Conservation (phyloP, 2,888 invertebrate genomes). For the Carabus problematicus region DNA sequence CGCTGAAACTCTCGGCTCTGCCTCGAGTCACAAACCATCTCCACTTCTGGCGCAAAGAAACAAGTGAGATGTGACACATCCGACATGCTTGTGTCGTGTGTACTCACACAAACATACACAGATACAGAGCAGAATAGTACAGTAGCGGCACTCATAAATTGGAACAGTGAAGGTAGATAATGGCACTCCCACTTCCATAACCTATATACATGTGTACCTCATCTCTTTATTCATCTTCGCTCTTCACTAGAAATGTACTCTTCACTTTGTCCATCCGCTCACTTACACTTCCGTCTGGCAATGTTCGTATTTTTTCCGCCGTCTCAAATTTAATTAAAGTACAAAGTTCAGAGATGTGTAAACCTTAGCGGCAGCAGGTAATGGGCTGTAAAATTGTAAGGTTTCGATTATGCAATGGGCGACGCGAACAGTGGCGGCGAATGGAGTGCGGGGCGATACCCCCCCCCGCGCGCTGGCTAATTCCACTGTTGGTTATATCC, state of each 20-base stretch:
- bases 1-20: too few relatives aligned
- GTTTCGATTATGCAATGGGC: slow-evolving; percentile 49
- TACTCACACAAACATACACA: not conserved
- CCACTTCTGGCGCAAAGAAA: slow-evolving; percentile 1
- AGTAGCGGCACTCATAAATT: not conserved
- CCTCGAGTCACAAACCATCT: not conserved
- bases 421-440: not conserved
- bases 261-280: too few relatives aligned
- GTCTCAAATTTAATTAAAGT: slow-evolving; percentile 50
- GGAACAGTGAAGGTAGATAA: too few relatives aligned
- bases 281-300: too few relatives aligned
- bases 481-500: slow-evolving; percentile 46
- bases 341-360: slow-evolving; percentile 47
- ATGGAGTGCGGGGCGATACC: not conserved
- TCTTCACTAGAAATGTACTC: too few relatives aligned
- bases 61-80: slow-evolving; percentile 7
- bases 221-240: too few relatives aligned
- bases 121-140: not conserved
- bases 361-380: slow-evolving; percentile 47
- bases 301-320: too few relatives aligned
- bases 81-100: not conserved
- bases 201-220: too few relatives aligned
- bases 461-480: slow-evolving; percentile 44
- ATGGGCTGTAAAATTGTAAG: slow-evolving; percentile 53
- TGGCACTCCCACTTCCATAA: not conserved